phyloP scores from a whole-genome alignment of 2,113 vertebrate genomes.

The Oreochromis spilurus region DNA sequence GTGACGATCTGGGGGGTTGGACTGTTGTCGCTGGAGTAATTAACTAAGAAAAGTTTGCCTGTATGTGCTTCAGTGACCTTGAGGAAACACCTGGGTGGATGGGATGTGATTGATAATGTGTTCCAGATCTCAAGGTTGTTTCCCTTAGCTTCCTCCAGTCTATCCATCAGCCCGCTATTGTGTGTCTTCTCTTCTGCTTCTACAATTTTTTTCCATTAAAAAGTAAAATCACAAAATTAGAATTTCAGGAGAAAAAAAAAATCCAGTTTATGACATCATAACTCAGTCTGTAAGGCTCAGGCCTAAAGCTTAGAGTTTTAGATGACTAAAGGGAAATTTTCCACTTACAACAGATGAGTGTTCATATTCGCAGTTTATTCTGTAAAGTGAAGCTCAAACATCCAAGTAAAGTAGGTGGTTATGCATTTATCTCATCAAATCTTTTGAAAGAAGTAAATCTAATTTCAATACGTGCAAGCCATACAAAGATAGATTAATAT shows the following conservation, averaged over 20 bases:
- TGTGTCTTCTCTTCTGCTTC: constrained; percentile 10
- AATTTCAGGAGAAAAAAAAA: background rate
- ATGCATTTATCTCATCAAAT: background rate
- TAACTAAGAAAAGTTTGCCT: constrained; percentile 27
- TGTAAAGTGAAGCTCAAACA: background rate
- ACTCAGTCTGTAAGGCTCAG: background rate
- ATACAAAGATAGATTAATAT: background rate
- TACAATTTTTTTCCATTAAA: background rate
- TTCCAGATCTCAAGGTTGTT: background rate
- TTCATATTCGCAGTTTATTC: background rate
- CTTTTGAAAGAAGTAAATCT: background rate
- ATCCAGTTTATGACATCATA: background rate
- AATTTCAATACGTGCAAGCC: background rate
- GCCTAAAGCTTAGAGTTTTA: background rate
- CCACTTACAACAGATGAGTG: background rate
- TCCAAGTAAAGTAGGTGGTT: background rate
- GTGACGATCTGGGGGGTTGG: constrained; percentile 3
- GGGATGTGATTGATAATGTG: constrained; percentile 46
- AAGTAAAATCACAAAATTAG: background rate
- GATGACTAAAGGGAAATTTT: background rate
- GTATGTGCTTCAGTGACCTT: constrained; percentile 44
- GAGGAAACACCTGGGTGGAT: constrained; percentile 44
- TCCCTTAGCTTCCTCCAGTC: background rate
- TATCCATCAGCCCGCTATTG: constrained; percentile 23
- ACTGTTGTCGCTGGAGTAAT: constrained; percentile 35